Base-by-base conservation (phyloP, 2,888 invertebrate genomes). In the Drosophila subsilvestris region DNA sequence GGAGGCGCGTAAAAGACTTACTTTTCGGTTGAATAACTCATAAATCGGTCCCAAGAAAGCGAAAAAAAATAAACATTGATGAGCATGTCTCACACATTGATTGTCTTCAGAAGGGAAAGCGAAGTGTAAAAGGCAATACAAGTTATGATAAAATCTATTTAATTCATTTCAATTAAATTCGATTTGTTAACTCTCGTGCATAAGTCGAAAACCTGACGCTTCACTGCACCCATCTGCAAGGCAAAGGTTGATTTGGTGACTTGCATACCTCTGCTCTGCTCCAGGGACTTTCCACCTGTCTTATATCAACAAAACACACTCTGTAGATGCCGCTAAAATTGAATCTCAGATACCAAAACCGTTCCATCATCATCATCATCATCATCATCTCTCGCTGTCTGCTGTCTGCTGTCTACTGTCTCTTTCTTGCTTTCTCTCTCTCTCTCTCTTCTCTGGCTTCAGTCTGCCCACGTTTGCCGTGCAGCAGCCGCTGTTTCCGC, bases 381-480 rank as follows among this genome's bases (percentile, higher is more conserved):
- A 27, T 8, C 27, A 27, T 14, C 14, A 14, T 7, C 14, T 37
- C n/a, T 37, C 37, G 6, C 7, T 37, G 14, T 37, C 37, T n/a
- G 25, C 32, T 27, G 25, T 22, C 22, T 12, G 1, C 5, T 12
- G 7, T 10, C 8, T 9, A n/a, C 20, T 48, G 7, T 47, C 47
- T 49, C 17, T 6, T 29, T 27, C 3, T 29, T 45, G 12, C 29
- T 45, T 5, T 14, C 9, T 18, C 18, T 47, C 20, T n/a, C 8
- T 10, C 14, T 17, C 22, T 20, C 10, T 18, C 42, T 55, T 55
- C 37, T 17, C 5, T 0, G 29, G 44, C 10, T 43, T 22, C 70
- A 91, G 91, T 59, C 54, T 90, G 20, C 90, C 91, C 18, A 69
- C 78, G 42, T 76, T 86, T 55, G 82, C 88, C 59, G 71, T 75